These are phyloP conservation scores for Hydrochoerus hydrochaeris DNA, from an alignment of 2,113 vertebrate genomes.

Conservation along the genomic window DNA sequence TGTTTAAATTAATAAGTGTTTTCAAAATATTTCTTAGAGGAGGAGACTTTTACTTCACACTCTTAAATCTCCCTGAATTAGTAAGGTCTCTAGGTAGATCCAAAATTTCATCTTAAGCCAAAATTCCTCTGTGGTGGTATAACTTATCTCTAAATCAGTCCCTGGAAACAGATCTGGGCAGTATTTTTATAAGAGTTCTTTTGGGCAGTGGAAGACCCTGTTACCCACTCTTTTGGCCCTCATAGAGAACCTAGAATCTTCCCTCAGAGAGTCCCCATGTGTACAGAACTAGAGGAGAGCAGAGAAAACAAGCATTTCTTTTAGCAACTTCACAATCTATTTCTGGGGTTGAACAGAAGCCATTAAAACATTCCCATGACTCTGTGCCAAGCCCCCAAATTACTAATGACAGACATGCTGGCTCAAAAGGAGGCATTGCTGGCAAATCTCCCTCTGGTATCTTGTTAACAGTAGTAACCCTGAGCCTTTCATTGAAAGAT, in stretches of 20 bases:
- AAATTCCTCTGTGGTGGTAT: neutral
- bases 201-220: neutral
- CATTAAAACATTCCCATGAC: conserved; percentile 86
- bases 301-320: conserved; percentile 80
- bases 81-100: conserved; percentile 13
- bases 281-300: conserved; percentile 78
- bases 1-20: conserved; percentile 57
- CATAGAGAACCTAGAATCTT: conserved; percentile 64
- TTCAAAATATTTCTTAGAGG: conserved; percentile 58
- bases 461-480: conserved; percentile 80
- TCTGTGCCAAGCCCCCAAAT: conserved; percentile 86
- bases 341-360: conserved; percentile 85
- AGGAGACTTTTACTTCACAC: neutral
- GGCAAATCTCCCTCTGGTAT: conserved; percentile 83
- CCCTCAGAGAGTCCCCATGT: conserved; percentile 73
- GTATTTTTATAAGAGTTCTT: neutral
- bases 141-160: neutral
- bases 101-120: neutral
- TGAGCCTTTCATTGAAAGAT: conserved; percentile 81
- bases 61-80: neutral
- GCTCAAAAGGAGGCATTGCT: conserved; percentile 83
- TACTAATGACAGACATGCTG: conserved; percentile 84
- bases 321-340: conserved; percentile 80
- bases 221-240: neutral
- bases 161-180: neutral